These are phyloP conservation scores for Pipistrellus pipistrellus DNA, from an alignment of 2,797 vertebrate species.

Conservation along the genomic window DNA sequence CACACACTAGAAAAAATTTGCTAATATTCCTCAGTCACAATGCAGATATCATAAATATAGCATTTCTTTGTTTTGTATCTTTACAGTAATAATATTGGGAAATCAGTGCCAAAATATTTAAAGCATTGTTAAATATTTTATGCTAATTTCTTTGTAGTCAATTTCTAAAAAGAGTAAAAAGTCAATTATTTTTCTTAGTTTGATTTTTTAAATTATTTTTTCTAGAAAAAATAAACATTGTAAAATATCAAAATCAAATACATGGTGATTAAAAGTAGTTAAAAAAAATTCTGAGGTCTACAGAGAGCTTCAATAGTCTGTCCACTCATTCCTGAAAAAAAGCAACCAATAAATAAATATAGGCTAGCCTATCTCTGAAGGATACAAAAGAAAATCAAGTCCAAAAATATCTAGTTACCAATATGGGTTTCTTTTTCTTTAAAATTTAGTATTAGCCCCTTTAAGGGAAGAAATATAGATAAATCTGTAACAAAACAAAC, in stretches of 20 bases:
- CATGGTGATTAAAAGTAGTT: neutral
- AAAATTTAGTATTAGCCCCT: neutral
- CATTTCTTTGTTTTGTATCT: slow-evolving; percentile 1
- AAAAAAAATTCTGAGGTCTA: neutral
- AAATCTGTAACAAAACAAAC: neutral
- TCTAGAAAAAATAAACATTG: neutral
- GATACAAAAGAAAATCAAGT: neutral
- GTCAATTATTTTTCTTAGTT: neutral
- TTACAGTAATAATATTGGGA: neutral
- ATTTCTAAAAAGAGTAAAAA: slow-evolving; percentile 23
- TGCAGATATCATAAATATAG: neutral
- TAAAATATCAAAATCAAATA: neutral
- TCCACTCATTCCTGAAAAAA: neutral
- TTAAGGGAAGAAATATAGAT: neutral
- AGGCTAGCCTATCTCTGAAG: neutral
- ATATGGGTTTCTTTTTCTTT: neutral
- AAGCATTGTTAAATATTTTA: neutral
- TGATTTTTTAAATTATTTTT: neutral
- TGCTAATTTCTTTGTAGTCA: neutral
- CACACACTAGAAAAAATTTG: neutral
- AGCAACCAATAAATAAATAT: neutral
- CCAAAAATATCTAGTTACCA: neutral
- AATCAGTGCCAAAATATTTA: neutral
- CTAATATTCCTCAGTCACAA: neutral
- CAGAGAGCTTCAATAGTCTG: neutral